Base-by-base conservation (phyloP, 1,140 invertebrate genomes). In the Melipona quadrifasciata region DNA sequence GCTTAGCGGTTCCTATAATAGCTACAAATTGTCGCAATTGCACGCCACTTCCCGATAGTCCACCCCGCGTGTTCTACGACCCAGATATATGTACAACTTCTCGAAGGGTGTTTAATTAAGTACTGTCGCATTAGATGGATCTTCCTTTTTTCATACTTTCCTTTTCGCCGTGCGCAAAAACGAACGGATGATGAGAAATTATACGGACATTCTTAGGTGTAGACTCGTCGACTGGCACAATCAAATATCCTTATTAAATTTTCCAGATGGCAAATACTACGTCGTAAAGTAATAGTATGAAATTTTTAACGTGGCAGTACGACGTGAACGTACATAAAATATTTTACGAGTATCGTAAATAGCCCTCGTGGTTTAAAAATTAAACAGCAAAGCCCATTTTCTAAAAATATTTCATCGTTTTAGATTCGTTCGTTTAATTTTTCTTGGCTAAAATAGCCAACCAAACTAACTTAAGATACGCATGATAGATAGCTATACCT, bases 11-110 rank as follows among this genome's bases (percentile, higher is more conserved):
- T 79, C 39, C 67, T 70, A 79, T 79, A 72, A 84, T 84, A 64
- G 76, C 57, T 71, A 77, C 51, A 84, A 79, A 84, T 84, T 79
- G 76, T 79, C 67, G 47, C 82, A 84, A 84, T 84, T 84, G 76
- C 76, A 79, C 64, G 76, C 75, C 67, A 79, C 75, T 79, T 84
- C 76, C 82, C 57, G 75, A 79, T 71, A 79, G 75, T 68, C 21
- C 65, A n/a, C 14, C 82, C 39, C n/a, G 39, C 53, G 24, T n/a
- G 47, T 61, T 64, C 67, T 71, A 64, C 47, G 76, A 84, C 76
- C 82, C 31, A 79, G 67, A 84, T 84, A 61, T 84, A n/a, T 83
- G 39, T 47, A 47, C 39, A 72, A 78, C 76, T 84, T 67, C 21
- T 27, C 67, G 68, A 76, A 47, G 6, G 31, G 12, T 55, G n/a